A percentile compares a stretch with the other conserved stretches of the same genome.
These are phyloP conservation scores for Clunio marinus DNA, from an alignment of 2,888 invertebrate species.

Conservation along the genomic window DNA sequence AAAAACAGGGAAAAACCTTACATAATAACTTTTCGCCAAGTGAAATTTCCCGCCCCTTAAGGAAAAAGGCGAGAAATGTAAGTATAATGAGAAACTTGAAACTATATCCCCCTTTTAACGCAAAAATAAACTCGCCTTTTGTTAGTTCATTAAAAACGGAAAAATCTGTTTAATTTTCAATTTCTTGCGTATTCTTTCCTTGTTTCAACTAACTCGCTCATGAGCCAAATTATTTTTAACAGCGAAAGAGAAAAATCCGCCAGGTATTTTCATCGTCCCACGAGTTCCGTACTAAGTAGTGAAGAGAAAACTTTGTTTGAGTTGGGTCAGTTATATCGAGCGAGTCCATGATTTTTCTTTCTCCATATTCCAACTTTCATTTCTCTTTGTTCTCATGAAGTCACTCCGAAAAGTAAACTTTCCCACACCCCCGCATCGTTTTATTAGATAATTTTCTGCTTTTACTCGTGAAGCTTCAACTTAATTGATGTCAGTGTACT, in stretches of 20 bases:
- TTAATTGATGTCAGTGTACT: no score
- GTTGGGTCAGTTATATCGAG: neutral
- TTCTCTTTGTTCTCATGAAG: neutral
- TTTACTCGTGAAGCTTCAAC: no score
- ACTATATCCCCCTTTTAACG: neutral
- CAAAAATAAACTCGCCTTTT: neutral
- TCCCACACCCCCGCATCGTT: no score
- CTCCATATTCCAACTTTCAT: neutral
- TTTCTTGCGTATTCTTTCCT: no score
- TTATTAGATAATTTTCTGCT: no score
- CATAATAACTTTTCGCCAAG: neutral
- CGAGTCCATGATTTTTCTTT: neutral
- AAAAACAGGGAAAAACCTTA: neutral
- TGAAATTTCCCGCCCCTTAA: no score
- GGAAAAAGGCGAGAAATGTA: neutral
- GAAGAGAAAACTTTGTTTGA: neutral
- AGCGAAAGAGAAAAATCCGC: neutral
- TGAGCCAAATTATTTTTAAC: neutral
- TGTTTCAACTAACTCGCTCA: no score
- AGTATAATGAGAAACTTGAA: constrained; percentile 6
- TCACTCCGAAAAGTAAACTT: no score
- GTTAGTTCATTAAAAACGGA: neutral
- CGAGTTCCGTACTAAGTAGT: neutral
- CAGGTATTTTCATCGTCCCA: neutral
- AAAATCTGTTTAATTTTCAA: neutral